phyloP scores from a whole-genome alignment of 2,888 invertebrate genomes.

The Cataglyphis cursor region DNA sequence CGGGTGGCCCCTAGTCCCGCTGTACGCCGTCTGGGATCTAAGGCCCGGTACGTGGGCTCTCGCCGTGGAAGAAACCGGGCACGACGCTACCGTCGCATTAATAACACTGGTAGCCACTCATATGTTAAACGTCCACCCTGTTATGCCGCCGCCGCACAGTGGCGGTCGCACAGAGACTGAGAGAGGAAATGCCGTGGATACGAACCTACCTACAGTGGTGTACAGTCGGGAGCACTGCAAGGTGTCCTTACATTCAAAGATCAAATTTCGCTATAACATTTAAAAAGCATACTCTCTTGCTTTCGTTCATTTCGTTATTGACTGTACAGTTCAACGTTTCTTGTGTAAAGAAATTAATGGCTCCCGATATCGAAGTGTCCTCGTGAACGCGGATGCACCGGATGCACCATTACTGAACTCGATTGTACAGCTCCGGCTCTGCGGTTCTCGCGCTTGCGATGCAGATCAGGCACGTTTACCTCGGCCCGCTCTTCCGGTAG shows the following conservation, averaged over 20 bases:
- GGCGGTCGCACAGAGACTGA: constrained; percentile 51
- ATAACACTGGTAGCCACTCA: constrained; percentile 86
- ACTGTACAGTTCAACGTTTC: not conserved
- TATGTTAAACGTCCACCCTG: constrained; percentile 86
- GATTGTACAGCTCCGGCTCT: constrained; percentile 41
- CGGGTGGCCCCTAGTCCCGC: constrained; percentile 79
- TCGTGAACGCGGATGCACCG: constrained; percentile 54
- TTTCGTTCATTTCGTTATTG: not conserved
- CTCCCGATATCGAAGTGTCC: not conserved
- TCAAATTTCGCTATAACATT: not conserved
- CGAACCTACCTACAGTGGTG: constrained; percentile 80
- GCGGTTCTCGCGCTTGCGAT: constrained; percentile 64
- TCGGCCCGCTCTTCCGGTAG: constrained; percentile 43
- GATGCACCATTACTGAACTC: constrained; percentile 45
- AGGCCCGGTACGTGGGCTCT: constrained; percentile 76
- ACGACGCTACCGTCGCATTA: constrained; percentile 84
- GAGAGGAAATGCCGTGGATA: constrained; percentile 56
- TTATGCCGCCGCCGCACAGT: constrained; percentile 72
- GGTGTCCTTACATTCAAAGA: not conserved
- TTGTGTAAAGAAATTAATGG: not conserved
- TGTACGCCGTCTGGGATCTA: constrained; percentile 62
- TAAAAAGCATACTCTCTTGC: not conserved
- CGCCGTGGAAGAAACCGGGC: constrained; percentile 80
- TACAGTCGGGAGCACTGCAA: constrained; percentile 42
- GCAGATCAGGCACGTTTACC: constrained; percentile 60